A percentile compares a stretch with the other conserved stretches of the same genome.
Evolutionary conservation across 2,797 vertebrate species (phyloP).

Genomic region (Sebastiscus albofasciatus): DNA sequence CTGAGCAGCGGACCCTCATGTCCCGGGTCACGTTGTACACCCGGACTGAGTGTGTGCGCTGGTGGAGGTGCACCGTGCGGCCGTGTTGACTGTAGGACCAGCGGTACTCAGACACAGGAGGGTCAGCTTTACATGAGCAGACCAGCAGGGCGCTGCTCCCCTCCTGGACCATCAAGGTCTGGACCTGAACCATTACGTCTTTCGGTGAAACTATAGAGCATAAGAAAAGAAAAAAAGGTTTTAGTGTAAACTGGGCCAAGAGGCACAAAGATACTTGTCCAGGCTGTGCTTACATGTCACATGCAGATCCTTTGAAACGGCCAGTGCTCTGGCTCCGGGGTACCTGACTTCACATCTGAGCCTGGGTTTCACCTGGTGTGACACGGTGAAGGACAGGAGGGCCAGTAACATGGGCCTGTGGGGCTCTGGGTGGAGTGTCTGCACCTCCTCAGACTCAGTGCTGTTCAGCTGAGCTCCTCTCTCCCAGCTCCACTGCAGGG

Average conservation of each 20-base stretch:
- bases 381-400: constrained; percentile 76
- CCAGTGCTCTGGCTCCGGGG: constrained; percentile 44
- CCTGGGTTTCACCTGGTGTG: constrained; percentile 71
- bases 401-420: constrained; percentile 58
- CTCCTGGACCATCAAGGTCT: constrained; percentile 71
- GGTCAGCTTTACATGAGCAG: constrained; percentile 85
- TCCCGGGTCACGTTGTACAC: constrained; percentile 79
- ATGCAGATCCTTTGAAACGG: constrained; percentile 64
- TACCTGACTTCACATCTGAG: constrained; percentile 78
- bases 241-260: neutral
- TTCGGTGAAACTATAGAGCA: constrained; percentile 76
- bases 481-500: constrained; percentile 78
- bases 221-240: neutral
- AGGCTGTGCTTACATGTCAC: constrained; percentile 78
- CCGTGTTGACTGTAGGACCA: constrained; percentile 80
- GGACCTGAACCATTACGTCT: constrained; percentile 79
- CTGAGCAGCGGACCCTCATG: constrained; percentile 78
- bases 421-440: constrained; percentile 31
- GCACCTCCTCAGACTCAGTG: constrained; percentile 12
- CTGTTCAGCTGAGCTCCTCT: constrained; percentile 55
- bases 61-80: constrained; percentile 47
- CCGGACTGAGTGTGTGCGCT: constrained; percentile 58
- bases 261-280: neutral
- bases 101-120: constrained; percentile 75
- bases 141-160: constrained; percentile 77